Conservation (phyloP, 2,888 invertebrate species). For the Lasioglossum lativentre region DNA sequence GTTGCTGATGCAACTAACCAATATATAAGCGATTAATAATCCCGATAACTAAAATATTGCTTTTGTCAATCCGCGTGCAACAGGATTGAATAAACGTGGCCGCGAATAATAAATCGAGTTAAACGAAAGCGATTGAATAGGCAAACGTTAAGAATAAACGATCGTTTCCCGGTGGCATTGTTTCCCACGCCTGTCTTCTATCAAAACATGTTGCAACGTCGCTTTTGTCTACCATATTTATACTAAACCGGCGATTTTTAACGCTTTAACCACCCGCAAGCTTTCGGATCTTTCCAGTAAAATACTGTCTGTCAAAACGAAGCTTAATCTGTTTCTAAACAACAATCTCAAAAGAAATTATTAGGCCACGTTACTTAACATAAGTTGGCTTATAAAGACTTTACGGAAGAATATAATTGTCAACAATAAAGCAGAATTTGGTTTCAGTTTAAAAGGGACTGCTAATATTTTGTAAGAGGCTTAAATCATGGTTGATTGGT, state of each 20-base stretch:
- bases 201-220: neutral
- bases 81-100: neutral
- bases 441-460: too few species aligned
- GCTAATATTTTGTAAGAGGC: too few species aligned
- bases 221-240: neutral
- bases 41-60: slow-evolving; percentile 1
- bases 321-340: neutral
- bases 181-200: neutral
- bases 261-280: neutral
- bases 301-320: neutral
- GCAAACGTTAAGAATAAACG: slow-evolving; percentile 5
- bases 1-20: neutral
- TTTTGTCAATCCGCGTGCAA: neutral
- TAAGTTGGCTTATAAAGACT: neutral
- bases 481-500: neutral
- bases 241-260: slow-evolving; percentile 1
- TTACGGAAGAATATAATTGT: neutral
- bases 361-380: neutral
- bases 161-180: neutral
- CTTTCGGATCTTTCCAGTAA: neutral
- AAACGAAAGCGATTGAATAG: neutral
- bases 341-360: neutral
- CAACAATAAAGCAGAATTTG: neutral
- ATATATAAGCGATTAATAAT: neutral
- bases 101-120: neutral